Conservation (phyloP, 2,888 invertebrate genomes). For the Norana najaformis region DNA sequence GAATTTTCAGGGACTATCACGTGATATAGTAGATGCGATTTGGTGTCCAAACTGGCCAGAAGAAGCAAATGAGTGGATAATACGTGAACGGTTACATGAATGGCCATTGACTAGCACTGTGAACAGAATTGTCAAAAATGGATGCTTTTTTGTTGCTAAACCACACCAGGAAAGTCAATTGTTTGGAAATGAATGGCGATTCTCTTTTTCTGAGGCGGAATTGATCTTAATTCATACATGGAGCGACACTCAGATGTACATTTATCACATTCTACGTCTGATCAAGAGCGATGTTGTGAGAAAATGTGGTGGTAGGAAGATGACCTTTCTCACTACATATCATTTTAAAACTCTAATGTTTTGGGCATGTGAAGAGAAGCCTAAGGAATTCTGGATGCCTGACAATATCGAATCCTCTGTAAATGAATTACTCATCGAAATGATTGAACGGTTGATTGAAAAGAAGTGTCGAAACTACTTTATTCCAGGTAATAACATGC, state of each 20-base stretch:
- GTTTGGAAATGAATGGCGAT: conserved; percentile 15
- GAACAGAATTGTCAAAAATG: conserved; percentile 14
- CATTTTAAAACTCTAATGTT: conserved; percentile 30
- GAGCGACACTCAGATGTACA: background rate
- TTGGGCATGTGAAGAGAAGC: conserved; percentile 25
- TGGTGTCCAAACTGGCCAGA: conserved; percentile 24
- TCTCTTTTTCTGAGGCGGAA: conserved; percentile 26
- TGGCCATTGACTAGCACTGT: background rate
- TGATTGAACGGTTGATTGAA: conserved; percentile 14
- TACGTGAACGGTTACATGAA: background rate
- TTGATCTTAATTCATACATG: conserved; percentile 16
- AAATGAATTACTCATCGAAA: background rate
- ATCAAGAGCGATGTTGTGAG: background rate
- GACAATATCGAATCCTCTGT: background rate
- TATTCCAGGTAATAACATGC: conserved; percentile 22
- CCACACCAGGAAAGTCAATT: background rate
- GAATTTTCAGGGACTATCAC: background rate
- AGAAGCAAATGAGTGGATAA: conserved; percentile 17
- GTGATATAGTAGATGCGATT: background rate
- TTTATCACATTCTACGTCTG: background rate
- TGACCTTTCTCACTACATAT: background rate
- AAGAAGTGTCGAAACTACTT: conserved; percentile 17
- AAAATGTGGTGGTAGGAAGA: background rate
- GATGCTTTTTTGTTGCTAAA: conserved; percentile 17
- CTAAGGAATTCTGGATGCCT: background rate